Conservation (phyloP, 2,113 vertebrate genomes). For the Carollia perspicillata region DNA sequence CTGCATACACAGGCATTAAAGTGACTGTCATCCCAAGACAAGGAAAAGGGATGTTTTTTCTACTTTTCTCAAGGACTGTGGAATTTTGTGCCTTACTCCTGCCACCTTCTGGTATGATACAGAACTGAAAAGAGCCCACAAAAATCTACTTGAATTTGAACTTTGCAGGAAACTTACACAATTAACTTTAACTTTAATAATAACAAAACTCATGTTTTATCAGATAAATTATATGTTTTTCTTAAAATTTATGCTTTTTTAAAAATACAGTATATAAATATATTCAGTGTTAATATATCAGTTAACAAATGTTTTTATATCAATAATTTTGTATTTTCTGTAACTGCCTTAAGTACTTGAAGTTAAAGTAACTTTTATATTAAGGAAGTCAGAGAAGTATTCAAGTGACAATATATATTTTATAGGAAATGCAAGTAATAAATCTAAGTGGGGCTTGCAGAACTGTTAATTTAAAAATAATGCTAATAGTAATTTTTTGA, state of each 20-base stretch:
- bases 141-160: background rate
- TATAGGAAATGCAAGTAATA: background rate
- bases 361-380: background rate
- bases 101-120: conserved; percentile 66
- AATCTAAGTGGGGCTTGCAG: background rate
- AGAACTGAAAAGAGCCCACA: background rate
- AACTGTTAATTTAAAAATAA: background rate
- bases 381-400: background rate
- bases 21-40: background rate
- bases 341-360: background rate
- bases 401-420: background rate
- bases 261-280: background rate
- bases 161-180: background rate
- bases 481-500: background rate
- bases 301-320: background rate
- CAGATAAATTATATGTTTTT: background rate
- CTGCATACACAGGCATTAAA: background rate
- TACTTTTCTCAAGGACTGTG: background rate
- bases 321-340: background rate
- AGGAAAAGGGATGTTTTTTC: background rate
- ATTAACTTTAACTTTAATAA: background rate
- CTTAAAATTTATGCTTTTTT: background rate
- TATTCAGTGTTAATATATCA: too few relatives aligned
- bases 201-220: background rate
- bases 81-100: conserved; percentile 46